A percentile compares a stretch with the other conserved stretches of the same genome.
phyloP scores from a whole-genome alignment of 1,140 invertebrate species.

The Zeugodacus cucurbitae region DNA sequence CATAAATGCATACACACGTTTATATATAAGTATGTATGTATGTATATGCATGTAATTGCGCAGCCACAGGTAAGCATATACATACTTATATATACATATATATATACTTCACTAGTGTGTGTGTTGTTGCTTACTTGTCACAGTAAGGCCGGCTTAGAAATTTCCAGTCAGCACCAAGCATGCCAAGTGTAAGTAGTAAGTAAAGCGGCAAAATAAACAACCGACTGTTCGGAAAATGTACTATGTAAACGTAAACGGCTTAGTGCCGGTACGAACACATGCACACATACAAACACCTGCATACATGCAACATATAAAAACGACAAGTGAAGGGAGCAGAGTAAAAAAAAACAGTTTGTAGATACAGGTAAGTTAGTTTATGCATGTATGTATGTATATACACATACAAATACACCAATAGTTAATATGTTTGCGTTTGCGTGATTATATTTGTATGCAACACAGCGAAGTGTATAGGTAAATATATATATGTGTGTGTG shows the following conservation, averaged over 20 bases:
- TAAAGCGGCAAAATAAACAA: slow-evolving; percentile 36
- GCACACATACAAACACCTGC: neutral
- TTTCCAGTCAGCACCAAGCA: neutral
- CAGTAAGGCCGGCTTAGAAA: neutral
- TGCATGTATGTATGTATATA: neutral
- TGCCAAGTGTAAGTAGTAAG: slow-evolving; percentile 21
- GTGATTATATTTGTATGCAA: neutral
- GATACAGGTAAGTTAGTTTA: neutral
- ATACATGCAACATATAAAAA: neutral
- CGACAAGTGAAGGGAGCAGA: neutral
- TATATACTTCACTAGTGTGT: neutral
- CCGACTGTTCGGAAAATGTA: neutral
- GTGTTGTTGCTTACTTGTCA: neutral
- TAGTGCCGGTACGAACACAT: neutral
- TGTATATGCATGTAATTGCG: neutral
- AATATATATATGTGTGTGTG: neutral
- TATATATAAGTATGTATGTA: neutral
- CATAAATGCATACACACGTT: neutral
- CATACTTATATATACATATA: neutral
- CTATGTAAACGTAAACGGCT: slow-evolving; percentile 23
- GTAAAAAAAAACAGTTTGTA: neutral
- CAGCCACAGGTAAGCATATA: neutral
- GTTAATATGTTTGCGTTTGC: too few species aligned
- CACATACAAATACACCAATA: neutral
- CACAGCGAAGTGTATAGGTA: neutral